Conservation (phyloP, 2,888 invertebrate genomes). For the Chironomus riparius region DNA sequence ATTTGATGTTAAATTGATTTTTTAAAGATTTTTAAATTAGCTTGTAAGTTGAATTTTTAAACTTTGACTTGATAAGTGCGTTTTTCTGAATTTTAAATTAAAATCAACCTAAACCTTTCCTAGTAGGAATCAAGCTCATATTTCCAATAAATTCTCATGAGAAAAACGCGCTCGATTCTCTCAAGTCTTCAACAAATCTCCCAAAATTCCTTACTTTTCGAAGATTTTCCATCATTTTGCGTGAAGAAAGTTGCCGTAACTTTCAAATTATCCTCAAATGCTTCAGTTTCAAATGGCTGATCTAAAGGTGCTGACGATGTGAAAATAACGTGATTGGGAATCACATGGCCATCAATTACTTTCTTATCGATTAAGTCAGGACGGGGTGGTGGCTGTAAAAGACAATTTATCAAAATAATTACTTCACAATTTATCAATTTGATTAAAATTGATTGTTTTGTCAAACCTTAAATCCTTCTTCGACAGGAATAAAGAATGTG, state of each 20-base stretch:
- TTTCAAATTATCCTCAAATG: constrained; percentile 73
- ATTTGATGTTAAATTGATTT: background rate
- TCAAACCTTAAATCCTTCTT: constrained; percentile 74
- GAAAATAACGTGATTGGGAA: constrained; percentile 78
- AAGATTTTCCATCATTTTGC: constrained; percentile 55
- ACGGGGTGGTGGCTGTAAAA: constrained; percentile 53
- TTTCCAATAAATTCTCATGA: no score
- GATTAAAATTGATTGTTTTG: constrained; percentile 32
- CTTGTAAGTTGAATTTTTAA: background rate
- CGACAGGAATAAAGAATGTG: constrained; percentile 86
- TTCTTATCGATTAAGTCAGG: constrained; percentile 70
- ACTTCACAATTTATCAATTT: background rate
- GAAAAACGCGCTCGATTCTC: no score
- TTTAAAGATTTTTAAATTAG: background rate
- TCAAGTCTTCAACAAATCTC: no score
- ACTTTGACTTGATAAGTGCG: background rate
- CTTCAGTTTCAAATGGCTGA: constrained; percentile 66
- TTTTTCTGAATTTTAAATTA: no score
- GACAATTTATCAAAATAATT: no score
- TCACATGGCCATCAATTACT: constrained; percentile 83
- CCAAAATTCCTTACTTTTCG: constrained; percentile 51
- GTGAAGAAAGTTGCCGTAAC: constrained; percentile 73
- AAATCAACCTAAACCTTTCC: no score
- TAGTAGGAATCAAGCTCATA: no score
- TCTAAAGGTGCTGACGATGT: constrained; percentile 69